A percentile compares a stretch with the other conserved stretches of the same genome.
Conservation (phyloP, 2,797 vertebrate species). For the Chelon labrosus region DNA sequence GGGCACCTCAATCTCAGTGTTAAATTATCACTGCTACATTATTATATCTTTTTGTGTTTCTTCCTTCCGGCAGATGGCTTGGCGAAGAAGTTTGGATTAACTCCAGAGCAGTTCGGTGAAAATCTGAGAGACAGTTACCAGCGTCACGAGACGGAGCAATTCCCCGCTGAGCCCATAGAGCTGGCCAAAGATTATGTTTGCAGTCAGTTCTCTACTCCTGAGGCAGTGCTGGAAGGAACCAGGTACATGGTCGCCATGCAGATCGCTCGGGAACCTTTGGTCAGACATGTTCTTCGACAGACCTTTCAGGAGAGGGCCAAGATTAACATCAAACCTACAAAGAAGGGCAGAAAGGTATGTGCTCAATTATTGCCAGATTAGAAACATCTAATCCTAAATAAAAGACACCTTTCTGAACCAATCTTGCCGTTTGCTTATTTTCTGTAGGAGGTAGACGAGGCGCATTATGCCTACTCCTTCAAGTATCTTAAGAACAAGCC, state of each 20-base stretch:
- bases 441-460: conserved; percentile 94
- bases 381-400: background rate
- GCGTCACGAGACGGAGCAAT: conserved; percentile 98
- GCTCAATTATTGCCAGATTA: background rate
- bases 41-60: background rate
- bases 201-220: conserved; percentile 94
- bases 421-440: conserved; percentile 4
- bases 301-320: conserved; percentile 99
- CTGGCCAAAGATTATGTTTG: conserved; percentile 98
- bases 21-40: background rate
- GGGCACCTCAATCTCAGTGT: background rate
- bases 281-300: conserved; percentile 96
- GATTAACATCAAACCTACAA: conserved; percentile 95
- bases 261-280: conserved; percentile 96
- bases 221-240: conserved; percentile 96
- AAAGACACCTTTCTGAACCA: background rate
- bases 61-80: conserved; percentile 87
- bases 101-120: conserved; percentile 98
- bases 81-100: conserved; percentile 98
- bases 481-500: conserved; percentile 99
- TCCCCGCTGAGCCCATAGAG: conserved; percentile 96
- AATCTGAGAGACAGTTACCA: conserved; percentile 99
- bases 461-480: conserved; percentile 97
- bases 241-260: conserved; percentile 99
- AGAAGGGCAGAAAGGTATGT: conserved; percentile 96